phyloP scores from a whole-genome alignment of 1,140 invertebrate genomes.

The Camponotus floridanus region DNA sequence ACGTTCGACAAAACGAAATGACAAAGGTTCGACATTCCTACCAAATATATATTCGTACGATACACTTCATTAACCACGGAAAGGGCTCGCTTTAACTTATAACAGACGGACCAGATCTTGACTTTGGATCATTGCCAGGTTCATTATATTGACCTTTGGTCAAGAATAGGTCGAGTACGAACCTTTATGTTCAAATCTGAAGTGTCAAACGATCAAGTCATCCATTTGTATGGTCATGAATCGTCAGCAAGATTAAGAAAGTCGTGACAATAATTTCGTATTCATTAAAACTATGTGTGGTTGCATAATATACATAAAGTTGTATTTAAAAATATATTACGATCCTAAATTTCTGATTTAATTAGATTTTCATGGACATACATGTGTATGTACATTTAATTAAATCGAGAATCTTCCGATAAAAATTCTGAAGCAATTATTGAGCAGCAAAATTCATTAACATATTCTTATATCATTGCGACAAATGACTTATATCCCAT shows the following conservation, averaged over 20 bases:
- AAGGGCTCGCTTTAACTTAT: constrained; percentile 42
- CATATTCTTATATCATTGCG: constrained; percentile 33
- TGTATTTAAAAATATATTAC: background rate
- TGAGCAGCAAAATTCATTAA: constrained; percentile 36
- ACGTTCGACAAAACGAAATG: constrained; percentile 33
- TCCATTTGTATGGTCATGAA: background rate
- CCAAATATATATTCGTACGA: background rate
- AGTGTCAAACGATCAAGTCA: background rate
- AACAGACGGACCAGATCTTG: constrained; percentile 40
- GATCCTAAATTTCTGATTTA: constrained; percentile 14
- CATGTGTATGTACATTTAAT: background rate
- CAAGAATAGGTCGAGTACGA: constrained; percentile 47
- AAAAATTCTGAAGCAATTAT: constrained; percentile 1
- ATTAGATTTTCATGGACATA: constrained; percentile 5
- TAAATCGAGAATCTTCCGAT: background rate
- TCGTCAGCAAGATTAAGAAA: background rate
- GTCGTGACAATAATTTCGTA: background rate
- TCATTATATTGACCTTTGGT: background rate
- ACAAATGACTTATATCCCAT: background rate
- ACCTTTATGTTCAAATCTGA: background rate
- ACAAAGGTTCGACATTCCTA: constrained; percentile 52
- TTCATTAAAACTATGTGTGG: background rate
- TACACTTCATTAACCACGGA: constrained; percentile 25
- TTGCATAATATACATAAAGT: background rate
- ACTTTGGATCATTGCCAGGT: constrained; percentile 39